Evolutionary conservation across 1,140 invertebrate genomes (phyloP).

Genomic region (Druon quercuslanigerum): DNA sequence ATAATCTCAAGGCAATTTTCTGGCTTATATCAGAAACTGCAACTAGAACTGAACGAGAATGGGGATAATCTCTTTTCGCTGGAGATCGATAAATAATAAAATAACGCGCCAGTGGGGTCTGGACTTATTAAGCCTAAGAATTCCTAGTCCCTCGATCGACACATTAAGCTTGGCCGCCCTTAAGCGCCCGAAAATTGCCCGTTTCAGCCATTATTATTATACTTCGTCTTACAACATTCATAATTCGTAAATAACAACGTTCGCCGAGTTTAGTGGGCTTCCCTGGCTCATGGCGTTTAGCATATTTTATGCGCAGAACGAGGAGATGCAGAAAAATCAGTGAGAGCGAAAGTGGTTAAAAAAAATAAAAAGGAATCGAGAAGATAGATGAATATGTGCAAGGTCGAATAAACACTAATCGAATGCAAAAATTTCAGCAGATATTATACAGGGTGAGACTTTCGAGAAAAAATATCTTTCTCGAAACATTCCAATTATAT

Average conservation of each 20-base stretch:
- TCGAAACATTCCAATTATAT: too few relatives aligned
- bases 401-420: neutral
- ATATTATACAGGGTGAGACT: neutral
- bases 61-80: constrained; percentile 45
- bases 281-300: constrained; percentile 24
- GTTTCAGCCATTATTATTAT: constrained; percentile 50
- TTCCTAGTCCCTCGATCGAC: constrained; percentile 48
- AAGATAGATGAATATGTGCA: neutral
- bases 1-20: constrained; percentile 14
- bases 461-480: neutral
- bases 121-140: constrained; percentile 38
- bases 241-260: constrained; percentile 70
- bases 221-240: constrained; percentile 65
- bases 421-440: neutral
- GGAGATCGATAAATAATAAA: constrained; percentile 44
- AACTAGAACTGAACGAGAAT: constrained; percentile 24
- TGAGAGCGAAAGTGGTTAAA: neutral
- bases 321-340: neutral
- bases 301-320: constrained; percentile 25
- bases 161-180: constrained; percentile 40
- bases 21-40: constrained; percentile 19
- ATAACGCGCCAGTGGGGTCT: constrained; percentile 42
- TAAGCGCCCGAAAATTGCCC: constrained; percentile 54
- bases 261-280: constrained; percentile 25
- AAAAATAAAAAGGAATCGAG: neutral